phyloP scores from a whole-genome alignment of 1,140 invertebrate species.

The Phymastichus coffea region DNA sequence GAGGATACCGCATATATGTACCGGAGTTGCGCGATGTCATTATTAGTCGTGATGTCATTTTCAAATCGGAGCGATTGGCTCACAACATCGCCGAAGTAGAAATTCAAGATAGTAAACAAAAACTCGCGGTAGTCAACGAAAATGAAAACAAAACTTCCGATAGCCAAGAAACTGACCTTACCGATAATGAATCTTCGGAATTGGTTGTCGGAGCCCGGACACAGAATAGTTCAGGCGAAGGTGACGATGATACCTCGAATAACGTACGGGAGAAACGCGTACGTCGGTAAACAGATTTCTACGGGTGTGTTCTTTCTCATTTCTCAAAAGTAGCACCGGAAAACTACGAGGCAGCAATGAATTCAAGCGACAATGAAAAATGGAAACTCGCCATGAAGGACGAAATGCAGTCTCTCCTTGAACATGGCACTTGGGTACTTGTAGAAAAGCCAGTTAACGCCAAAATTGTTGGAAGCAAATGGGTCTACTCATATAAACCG shows the following conservation, averaged over 20 bases:
- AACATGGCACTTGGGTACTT: not conserved
- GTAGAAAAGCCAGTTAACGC: slow-evolving; percentile 22
- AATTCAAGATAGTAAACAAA: too few species aligned
- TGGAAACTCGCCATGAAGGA: slow-evolving; percentile 36
- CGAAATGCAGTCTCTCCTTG: not conserved
- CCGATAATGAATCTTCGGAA: not conserved
- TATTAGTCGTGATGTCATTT: too few species aligned
- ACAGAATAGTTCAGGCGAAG: not conserved
- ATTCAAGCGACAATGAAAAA: slow-evolving; percentile 24
- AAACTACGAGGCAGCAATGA: slow-evolving; percentile 10
- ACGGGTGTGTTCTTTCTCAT: not conserved
- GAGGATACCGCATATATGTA: too few species aligned
- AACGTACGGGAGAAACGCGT: not conserved
- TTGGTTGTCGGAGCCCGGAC: not conserved
- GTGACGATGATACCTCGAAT: not conserved
- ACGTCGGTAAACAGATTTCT: not conserved
- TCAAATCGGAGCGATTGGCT: too few species aligned
- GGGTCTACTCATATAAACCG: slow-evolving; percentile 18
- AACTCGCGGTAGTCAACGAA: not conserved
- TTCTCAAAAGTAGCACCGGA: not conserved
- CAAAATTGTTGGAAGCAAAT: slow-evolving; percentile 30
- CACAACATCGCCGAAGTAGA: too few species aligned
- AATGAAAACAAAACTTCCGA: not conserved
- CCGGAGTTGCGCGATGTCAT: too few species aligned
- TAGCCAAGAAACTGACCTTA: too few species aligned